These are phyloP conservation scores for Tragelaphus buxtoni DNA, from an alignment of 2,113 vertebrate genomes.

Conservation along the genomic window DNA sequence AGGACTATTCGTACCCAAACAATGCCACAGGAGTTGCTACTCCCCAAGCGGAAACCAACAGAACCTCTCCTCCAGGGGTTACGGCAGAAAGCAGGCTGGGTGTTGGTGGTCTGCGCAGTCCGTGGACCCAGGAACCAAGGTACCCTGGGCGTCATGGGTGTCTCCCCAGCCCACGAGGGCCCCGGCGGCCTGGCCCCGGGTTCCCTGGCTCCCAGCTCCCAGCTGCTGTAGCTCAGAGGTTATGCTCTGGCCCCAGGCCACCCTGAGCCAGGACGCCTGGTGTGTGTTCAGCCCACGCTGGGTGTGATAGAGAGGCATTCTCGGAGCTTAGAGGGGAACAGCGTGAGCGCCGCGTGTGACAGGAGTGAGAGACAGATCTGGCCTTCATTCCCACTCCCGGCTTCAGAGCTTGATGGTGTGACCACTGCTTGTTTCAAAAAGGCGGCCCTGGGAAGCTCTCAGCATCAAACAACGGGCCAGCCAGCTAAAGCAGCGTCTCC, in stretches of 20 bases:
- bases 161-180: background rate
- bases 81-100: accelerated
- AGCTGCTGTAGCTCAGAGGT: background rate
- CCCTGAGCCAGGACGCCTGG: accelerated
- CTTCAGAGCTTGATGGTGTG: background rate
- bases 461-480: accelerated
- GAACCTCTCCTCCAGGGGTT: background rate
- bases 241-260: accelerated
- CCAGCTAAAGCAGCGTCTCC: background rate
- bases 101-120: background rate
- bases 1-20: background rate
- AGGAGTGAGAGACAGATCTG: accelerated
- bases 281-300: accelerated
- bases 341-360: accelerated
- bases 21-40: accelerated
- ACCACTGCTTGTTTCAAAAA: accelerated
- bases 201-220: accelerated
- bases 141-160: accelerated
- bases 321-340: accelerated
- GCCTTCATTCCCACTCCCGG: background rate
- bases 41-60: background rate
- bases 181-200: accelerated
- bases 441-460: background rate
- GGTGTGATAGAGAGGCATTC: background rate
- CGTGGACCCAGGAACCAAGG: background rate